Base-by-base conservation (phyloP, 2,888 invertebrate species). In the Drosophila neotestacea region DNA sequence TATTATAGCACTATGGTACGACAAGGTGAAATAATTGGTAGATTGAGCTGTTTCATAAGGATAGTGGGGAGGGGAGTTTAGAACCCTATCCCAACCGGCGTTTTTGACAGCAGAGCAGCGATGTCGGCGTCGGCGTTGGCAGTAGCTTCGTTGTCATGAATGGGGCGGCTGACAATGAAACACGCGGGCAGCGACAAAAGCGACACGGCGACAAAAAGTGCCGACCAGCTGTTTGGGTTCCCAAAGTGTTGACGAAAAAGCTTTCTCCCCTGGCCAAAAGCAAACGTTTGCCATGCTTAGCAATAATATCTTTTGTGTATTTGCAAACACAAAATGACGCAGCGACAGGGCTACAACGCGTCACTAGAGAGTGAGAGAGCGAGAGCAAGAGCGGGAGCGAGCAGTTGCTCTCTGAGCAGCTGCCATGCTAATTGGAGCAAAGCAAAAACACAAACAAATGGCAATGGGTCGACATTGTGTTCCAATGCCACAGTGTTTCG, bases 11-110 rank as follows among this genome's bases (percentile, higher is more conserved):
- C 46, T 34, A 48, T 42, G 44, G 27, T 51, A 41, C 41, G 47
- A 63, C 55, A 69, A 69, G 51, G 50, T 44, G 22, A 77, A 52
- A 62, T 72, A 85, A 83, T 83, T 44, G 42, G 27, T 55, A 13
- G 27, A 44, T 10, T 34, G 22, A 22, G 22, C 22, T 42, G 27
- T 34, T 27, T 10, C 22, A 22, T n/a, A 34, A 34, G n/a, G 58
- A 28, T 68, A 64, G 44, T 42, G 41, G 32, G 32, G 32, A 6
- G 62, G 52, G 56, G 54, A 64, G 73, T 68, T 72, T 60, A 56
- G 63, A 81, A 88, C 85, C 90, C 90, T 90, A 90, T 90, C 88
- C 82, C 90, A 90, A 90, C 91, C 90, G 90, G 91, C 90, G 41
- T 85, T 82, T 82, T 75, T 75, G 63, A 60, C 73, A 67, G 60